phyloP scores from a whole-genome alignment of 2,888 invertebrate species.

The Nebria brevicollis region DNA sequence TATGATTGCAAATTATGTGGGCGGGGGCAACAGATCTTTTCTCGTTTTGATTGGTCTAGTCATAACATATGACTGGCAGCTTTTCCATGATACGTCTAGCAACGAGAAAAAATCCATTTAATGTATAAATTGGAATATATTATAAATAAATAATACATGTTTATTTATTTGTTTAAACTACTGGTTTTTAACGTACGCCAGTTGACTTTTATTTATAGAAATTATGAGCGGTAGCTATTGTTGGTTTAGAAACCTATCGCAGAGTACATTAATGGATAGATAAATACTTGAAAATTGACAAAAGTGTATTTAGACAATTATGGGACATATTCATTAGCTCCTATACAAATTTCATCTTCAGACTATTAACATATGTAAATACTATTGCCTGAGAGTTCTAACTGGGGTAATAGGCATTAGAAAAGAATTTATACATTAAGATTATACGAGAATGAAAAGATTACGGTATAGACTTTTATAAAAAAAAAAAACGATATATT shows the following conservation, averaged over 20 bases:
- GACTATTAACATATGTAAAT: neutral
- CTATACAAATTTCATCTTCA: neutral
- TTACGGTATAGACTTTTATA: no score
- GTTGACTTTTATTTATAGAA: neutral
- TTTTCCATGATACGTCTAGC: neutral
- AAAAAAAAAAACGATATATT: no score
- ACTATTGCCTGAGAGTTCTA: neutral
- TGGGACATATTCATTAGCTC: neutral
- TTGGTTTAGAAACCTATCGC: neutral
- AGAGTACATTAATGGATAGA: neutral
- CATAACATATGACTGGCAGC: conserved; percentile 1
- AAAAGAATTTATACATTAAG: neutral
- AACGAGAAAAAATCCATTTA: neutral
- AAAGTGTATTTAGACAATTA: neutral
- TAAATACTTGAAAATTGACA: neutral
- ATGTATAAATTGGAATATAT: neutral
- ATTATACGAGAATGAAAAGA: neutral
- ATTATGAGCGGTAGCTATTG: neutral
- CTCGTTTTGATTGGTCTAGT: neutral
- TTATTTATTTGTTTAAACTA: neutral
- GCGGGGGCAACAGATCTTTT: neutral
- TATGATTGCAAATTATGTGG: neutral
- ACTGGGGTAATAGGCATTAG: neutral
- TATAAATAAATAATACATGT: neutral
- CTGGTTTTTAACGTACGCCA: neutral